A percentile compares a stretch with the other conserved stretches of the same genome.
phyloP scores from a whole-genome alignment of 2,113 vertebrate species.

The Urocynchramus pylzowi region DNA sequence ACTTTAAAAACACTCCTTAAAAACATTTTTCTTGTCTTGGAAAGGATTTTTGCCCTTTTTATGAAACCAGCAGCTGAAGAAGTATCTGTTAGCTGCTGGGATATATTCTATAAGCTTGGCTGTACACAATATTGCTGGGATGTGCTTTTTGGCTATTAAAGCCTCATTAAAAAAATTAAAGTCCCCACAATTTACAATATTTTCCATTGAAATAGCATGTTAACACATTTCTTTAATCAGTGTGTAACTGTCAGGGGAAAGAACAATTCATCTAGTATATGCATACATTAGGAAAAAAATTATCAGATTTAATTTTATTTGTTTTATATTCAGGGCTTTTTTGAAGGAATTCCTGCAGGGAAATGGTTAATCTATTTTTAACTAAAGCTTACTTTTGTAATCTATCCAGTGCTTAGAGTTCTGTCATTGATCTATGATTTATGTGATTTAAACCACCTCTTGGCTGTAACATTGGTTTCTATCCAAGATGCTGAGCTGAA shows the following conservation, averaged over 20 bases:
- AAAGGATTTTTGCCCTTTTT: background rate
- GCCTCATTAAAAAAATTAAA: slow-evolving; percentile 62
- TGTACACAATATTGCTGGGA: background rate
- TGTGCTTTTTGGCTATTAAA: slow-evolving; percentile 22
- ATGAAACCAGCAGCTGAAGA: background rate
- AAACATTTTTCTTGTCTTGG: background rate
- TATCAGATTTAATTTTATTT: slow-evolving; percentile 71
- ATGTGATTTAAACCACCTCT: slow-evolving; percentile 84
- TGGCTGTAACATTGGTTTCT: slow-evolving; percentile 83
- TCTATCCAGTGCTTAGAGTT: slow-evolving; percentile 81
- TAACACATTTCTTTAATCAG: slow-evolving; percentile 63
- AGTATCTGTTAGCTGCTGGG: background rate
- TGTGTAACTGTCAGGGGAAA: slow-evolving; percentile 47
- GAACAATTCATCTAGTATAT: slow-evolving; percentile 58
- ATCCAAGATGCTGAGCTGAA: slow-evolving; percentile 84
- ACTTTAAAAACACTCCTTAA: background rate
- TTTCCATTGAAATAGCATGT: slow-evolving; percentile 61
- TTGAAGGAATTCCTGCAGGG: slow-evolving; percentile 70
- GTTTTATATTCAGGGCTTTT: slow-evolving; percentile 53
- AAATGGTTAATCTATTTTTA: slow-evolving; percentile 86
- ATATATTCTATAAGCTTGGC: background rate
- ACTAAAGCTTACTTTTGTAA: slow-evolving; percentile 87
- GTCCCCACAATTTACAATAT: slow-evolving; percentile 49
- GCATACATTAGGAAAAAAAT: slow-evolving; percentile 55
- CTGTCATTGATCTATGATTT: slow-evolving; percentile 90